These are phyloP conservation scores for Drosophila falleni DNA, from an alignment of 2,888 invertebrate species.

Conservation along the genomic window DNA sequence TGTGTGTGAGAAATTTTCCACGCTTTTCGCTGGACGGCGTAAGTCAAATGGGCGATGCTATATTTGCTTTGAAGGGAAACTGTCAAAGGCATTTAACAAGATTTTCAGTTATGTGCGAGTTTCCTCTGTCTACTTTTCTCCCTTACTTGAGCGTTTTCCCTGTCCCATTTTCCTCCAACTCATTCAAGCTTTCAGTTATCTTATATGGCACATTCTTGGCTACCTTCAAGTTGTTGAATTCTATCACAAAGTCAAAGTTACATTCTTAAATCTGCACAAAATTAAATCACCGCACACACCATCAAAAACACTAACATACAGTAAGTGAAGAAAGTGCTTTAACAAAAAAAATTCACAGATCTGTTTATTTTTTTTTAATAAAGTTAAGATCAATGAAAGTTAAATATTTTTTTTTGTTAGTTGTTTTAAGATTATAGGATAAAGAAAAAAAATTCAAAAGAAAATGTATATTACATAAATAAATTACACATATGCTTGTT, in stretches of 20 bases:
- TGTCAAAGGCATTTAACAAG: constrained; percentile 75
- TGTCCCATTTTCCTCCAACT: background rate
- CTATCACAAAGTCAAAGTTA: constrained; percentile 46
- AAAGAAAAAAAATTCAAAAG: too few relatives aligned
- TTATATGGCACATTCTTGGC: constrained; percentile 31
- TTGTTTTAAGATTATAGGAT: too few relatives aligned
- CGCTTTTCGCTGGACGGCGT: constrained; percentile 62
- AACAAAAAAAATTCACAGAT: too few relatives aligned
- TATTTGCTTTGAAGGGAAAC: constrained; percentile 67
- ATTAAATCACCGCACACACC: constrained; percentile 23
- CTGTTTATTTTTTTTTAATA: too few relatives aligned
- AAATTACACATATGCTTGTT: too few relatives aligned
- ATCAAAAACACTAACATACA: background rate
- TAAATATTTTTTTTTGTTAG: too few relatives aligned
- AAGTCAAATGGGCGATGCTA: constrained; percentile 67
- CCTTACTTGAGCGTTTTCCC: constrained; percentile 1
- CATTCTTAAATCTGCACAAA: constrained; percentile 45
- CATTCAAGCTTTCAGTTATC: constrained; percentile 5
- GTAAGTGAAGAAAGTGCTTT: too few relatives aligned
- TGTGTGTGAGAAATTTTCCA: constrained; percentile 64
- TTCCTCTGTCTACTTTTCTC: background rate
- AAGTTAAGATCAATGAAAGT: too few relatives aligned
- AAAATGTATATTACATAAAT: too few relatives aligned
- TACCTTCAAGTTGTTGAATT: constrained; percentile 39
- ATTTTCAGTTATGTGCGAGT: constrained; percentile 49